Conservation (phyloP, 2,113 vertebrate genomes). For the Pollachius pollachius region DNA sequence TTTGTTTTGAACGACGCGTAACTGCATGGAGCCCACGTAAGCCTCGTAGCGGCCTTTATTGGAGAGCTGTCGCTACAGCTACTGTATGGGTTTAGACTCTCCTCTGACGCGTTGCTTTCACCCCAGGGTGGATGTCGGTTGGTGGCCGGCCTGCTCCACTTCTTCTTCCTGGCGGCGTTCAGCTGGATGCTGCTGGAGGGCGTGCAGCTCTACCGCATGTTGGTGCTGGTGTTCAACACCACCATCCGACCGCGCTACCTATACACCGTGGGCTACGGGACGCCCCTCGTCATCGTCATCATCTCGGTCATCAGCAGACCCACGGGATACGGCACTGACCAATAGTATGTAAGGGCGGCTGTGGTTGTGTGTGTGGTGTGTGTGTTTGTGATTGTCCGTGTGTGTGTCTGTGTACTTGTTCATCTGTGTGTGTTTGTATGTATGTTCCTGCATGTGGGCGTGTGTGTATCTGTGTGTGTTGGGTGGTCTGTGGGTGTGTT, state of each 20-base stretch:
- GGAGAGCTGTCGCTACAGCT: too few relatives aligned
- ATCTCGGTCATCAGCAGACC: constrained; percentile 66
- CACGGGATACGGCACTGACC: constrained; percentile 66
- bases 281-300: constrained; percentile 71
- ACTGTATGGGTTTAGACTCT: too few relatives aligned
- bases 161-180: constrained; percentile 82
- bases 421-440: too few relatives aligned
- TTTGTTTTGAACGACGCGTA: too few relatives aligned
- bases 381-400: constrained; percentile 1
- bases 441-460: too few relatives aligned
- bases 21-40: too few relatives aligned
- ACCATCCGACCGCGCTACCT: constrained; percentile 71
- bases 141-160: constrained; percentile 81
- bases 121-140: constrained; percentile 75
- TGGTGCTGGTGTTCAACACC: constrained; percentile 84
- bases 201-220: constrained; percentile 85
- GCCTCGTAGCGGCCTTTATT: too few relatives aligned
- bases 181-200: constrained; percentile 89
- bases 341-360: constrained; percentile 68
- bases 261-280: constrained; percentile 74
- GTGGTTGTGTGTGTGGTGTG: too few relatives aligned
- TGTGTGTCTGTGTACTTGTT: neutral
- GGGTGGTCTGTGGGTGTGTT: too few relatives aligned
- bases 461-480: too few relatives aligned
- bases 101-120: too few relatives aligned